Percentiles rank a stretch among this genome's conserved stretches.
Conservation (phyloP, 2,888 invertebrate genomes). For the Cylloceria caligata region DNA sequence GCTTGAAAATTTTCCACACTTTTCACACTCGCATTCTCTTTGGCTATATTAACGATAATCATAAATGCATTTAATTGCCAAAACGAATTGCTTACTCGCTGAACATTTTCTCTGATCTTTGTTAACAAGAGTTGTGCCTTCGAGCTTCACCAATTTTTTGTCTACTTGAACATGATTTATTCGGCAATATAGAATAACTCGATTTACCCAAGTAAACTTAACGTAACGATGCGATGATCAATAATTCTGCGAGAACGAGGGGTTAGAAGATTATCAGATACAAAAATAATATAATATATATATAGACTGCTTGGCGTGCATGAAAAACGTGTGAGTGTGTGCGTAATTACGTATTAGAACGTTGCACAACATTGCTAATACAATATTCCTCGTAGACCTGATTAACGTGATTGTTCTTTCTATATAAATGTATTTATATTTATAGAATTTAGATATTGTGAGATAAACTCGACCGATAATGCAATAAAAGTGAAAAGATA, state of each 20-base stretch:
- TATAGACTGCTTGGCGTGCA: slow-evolving; percentile 44
- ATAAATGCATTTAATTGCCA: slow-evolving; percentile 14
- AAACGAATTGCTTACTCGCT: slow-evolving; percentile 7
- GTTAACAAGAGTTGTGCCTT: not conserved
- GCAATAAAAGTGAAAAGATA: slow-evolving; percentile 18
- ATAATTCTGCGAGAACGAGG: slow-evolving; percentile 7
- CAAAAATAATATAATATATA: slow-evolving; percentile 60
- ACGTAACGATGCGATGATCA: slow-evolving; percentile 13
- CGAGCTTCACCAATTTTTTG: not conserved
- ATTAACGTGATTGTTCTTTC: slow-evolving; percentile 40
- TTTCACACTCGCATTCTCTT: not conserved
- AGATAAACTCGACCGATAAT: slow-evolving; percentile 8
- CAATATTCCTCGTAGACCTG: slow-evolving; percentile 20
- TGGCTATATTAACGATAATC: slow-evolving; percentile 7
- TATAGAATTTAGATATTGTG: slow-evolving; percentile 9
- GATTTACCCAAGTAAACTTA: not conserved
- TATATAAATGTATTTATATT: slow-evolving; percentile 36
- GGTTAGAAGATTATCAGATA: slow-evolving; percentile 25
- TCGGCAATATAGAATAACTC: slow-evolving; percentile 25
- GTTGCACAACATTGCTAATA: slow-evolving; percentile 13
- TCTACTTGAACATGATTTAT: slow-evolving; percentile 12
- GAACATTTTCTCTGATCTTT: slow-evolving; percentile 11
- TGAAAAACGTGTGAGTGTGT: slow-evolving; percentile 23
- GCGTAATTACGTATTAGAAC: not conserved
- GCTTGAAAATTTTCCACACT: slow-evolving; percentile 68